phyloP scores from a whole-genome alignment of 2,113 vertebrate genomes.

The Capreolus pygargus region DNA sequence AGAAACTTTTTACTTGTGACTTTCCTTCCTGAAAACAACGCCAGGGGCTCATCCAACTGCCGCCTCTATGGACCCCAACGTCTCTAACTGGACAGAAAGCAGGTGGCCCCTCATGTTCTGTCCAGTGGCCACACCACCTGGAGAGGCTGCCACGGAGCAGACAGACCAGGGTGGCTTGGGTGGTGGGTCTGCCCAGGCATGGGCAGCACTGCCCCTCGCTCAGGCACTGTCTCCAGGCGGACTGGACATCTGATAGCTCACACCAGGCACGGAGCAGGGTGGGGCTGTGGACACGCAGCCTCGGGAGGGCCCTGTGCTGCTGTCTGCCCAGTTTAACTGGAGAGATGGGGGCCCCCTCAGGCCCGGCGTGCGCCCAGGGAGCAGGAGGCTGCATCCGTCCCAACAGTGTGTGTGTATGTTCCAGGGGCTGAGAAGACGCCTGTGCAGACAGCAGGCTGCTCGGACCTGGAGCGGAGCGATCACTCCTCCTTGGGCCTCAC shows the following conservation, averaged over 20 bases:
- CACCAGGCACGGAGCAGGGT: neutral
- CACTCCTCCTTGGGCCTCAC: constrained; percentile 73
- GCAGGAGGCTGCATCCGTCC: rapidly evolving
- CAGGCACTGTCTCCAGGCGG: neutral
- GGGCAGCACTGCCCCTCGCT: neutral
- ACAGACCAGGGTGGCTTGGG: neutral
- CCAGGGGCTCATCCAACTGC: neutral
- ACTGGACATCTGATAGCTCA: neutral
- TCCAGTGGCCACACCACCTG: neutral
- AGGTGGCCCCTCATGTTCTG: neutral
- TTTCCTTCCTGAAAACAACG: neutral
- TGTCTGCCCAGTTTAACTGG: too few relatives aligned
- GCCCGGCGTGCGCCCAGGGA: rapidly evolving
- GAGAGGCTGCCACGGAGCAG: neutral
- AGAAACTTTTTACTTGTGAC: too few relatives aligned
- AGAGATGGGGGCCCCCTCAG: neutral
- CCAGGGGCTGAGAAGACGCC: neutral
- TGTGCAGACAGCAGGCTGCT: neutral
- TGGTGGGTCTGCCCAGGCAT: neutral
- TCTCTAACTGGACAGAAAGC: neutral
- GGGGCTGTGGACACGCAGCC: neutral
- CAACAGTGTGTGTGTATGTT: too few relatives aligned
- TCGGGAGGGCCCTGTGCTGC: rapidly evolving
- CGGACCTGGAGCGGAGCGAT: rapidly evolving
- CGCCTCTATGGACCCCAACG: neutral